Evolutionary conservation across 2,113 vertebrate species (phyloP), one percentile per base, ranked within the genome.

Genomic region (Cavia porcellus): DNA sequence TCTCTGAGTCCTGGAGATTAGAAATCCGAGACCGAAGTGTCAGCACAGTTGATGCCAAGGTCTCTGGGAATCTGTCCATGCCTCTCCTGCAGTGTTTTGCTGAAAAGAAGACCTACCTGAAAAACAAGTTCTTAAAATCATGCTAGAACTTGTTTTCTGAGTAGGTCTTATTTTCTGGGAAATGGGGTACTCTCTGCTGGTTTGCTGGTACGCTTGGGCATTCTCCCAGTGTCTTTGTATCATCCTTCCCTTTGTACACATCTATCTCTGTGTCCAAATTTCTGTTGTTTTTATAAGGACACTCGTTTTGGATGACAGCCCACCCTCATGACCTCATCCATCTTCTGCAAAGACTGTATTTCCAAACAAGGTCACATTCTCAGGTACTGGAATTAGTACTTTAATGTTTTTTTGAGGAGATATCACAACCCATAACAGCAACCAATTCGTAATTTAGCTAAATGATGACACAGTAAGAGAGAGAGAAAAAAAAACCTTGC

Each of bases 301-400:
- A 74, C 5, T 3, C 20, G 42, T 72, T 42, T 82, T 89, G 42
- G 84, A 50, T 15, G 55, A 90, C 9, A 68, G 13, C 42, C 38
- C 59, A 79, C 15, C 15, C 30, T 30, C 28, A 47, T 22, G 24
- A 15, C 11, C 12, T 95, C 50, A 68, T 52, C 25, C 4, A 81
- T 85, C 62, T 70, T 70, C 77, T 81, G 14, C 38, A 75, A 92
- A 96, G n/a, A 24, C 32, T 64, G 22, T 93, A 32, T 91, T 93
- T 91, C 45, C 66, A 89, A 92, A 89, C 93, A 92, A 90, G 57
- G 64, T 75, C 50, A 66, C 0, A 4, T 38, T 87, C 52, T 52
- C 10, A 80, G 85, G 68, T 74, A 45, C 55, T 38, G 1, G 25
- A 13, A 57, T 92, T 77, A 89, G 45, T 22, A 88, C 47, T 62